Base-by-base conservation (phyloP, 1,140 invertebrate species). In the Tigriopus japonicus region DNA sequence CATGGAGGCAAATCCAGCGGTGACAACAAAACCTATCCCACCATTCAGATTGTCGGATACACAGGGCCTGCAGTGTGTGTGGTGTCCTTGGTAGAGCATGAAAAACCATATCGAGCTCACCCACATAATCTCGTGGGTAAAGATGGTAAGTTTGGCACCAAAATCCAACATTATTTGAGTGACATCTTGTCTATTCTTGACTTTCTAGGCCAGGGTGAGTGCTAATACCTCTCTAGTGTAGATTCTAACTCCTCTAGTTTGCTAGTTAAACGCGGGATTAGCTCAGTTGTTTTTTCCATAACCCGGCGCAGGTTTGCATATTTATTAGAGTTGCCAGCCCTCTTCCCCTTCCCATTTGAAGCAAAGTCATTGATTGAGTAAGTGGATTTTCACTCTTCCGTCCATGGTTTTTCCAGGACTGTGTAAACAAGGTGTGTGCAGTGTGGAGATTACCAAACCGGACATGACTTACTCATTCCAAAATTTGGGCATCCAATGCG, bases 11-110 rank as follows among this genome's bases (percentile, higher is more conserved):
- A 80, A 66, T 90, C 85, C 64, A 90, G 85, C 6, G 75, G 82
- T 5, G 90, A 96, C 66, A 85, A 86, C 69, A 93, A 92, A 73
- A 92, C 90, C 2, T 95, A 80, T 75, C 93, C 93, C 28, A 84
- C 85, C 10, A 93, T 97, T 65, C 76, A 81, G 71, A 83, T 95
- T 64, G 72, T 77, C 51, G 83, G 83, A 28, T 87, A 89, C 71
- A 77, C 77, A 64, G 90, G 90, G 35, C 77, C 80, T 59, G 87
- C 84, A 9, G 80, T 91, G 42, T 83, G 95, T 7, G 84, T 93
- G 13, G 87, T 96, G 1, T 95, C 89, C 0, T 96, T 91, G 73
- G 90, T 97, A 13, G 95, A 90, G n/a, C 90, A 90, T 71, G 88
- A 94, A 66, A 71, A 75, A 24, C 88, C 89, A 0, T 85, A 89